Conservation (phyloP, 2,797 vertebrate species). For the Amphiprion clarkii region DNA sequence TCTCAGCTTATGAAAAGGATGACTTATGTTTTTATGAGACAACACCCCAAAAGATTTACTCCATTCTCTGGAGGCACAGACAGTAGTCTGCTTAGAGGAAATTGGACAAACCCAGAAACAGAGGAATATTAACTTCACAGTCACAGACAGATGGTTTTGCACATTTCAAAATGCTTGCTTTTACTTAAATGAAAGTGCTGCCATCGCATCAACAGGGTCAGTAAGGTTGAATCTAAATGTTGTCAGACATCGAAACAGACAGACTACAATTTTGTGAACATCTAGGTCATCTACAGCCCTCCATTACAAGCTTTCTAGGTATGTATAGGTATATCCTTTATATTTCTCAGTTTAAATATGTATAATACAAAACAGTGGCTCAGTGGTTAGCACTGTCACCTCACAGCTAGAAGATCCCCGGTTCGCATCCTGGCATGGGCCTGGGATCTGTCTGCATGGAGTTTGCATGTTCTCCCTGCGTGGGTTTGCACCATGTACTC, state of each 20-base stretch:
- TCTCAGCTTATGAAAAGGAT: conserved; percentile 2
- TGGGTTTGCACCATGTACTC: no score
- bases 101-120: not conserved
- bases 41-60: not conserved
- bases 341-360: no score
- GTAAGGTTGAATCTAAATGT: not conserved
- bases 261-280: not conserved
- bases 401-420: no score
- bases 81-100: not conserved
- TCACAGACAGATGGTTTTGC: not conserved
- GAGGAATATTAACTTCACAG: conserved; percentile 9
- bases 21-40: conserved; percentile 15
- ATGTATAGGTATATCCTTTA: not conserved
- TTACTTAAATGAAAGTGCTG: not conserved
- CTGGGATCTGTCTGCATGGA: no score
- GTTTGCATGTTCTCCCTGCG: no score
- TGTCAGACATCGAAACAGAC: not conserved
- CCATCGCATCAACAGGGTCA: not conserved
- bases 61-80: not conserved
- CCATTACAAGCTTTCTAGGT: not conserved
- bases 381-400: no score
- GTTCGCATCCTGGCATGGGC: no score
- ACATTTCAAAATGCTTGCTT: not conserved
- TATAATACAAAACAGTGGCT: no score
- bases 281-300: no score